Evolutionary conservation across 2,888 invertebrate species (phyloP).

Genomic region (Agonopterix heracliana): DNA sequence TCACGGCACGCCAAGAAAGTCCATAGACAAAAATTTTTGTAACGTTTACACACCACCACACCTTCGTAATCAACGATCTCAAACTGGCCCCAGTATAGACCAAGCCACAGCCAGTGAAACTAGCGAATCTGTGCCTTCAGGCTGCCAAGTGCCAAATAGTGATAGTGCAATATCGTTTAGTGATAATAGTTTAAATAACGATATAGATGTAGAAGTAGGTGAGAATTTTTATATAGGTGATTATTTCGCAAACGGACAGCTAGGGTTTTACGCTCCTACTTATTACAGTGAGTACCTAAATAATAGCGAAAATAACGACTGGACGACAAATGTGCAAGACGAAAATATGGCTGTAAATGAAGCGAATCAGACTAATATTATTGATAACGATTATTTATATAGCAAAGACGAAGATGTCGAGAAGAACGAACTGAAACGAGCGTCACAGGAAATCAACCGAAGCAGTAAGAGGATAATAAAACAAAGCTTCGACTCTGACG

Average conservation of each 20-base stretch:
- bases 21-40: conserved; percentile 62
- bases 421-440: conserved; percentile 75
- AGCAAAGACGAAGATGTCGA: conserved; percentile 76
- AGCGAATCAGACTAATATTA: conserved; percentile 55
- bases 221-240: conserved; percentile 73
- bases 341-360: conserved; percentile 57
- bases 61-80: conserved; percentile 59
- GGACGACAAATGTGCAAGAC: conserved; percentile 53
- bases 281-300: conserved; percentile 53
- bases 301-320: conserved; percentile 28
- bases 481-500: conserved; percentile 79
- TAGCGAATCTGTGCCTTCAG: conserved; percentile 59
- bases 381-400: conserved; percentile 68
- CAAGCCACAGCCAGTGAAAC: conserved; percentile 40
- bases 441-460: conserved; percentile 79
- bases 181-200: conserved; percentile 49
- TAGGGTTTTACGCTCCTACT: conserved; percentile 60
- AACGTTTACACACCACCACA: conserved; percentile 73
- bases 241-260: conserved; percentile 67
- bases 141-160: conserved; percentile 71
- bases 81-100: conserved; percentile 47
- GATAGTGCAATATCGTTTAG: conserved; percentile 69
- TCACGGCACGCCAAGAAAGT: conserved; percentile 55
- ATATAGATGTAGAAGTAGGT: conserved; percentile 53
- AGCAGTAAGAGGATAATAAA: conserved; percentile 79